Conservation (phyloP, 2,888 invertebrate species). For the Megastigmus dorsalis region DNA sequence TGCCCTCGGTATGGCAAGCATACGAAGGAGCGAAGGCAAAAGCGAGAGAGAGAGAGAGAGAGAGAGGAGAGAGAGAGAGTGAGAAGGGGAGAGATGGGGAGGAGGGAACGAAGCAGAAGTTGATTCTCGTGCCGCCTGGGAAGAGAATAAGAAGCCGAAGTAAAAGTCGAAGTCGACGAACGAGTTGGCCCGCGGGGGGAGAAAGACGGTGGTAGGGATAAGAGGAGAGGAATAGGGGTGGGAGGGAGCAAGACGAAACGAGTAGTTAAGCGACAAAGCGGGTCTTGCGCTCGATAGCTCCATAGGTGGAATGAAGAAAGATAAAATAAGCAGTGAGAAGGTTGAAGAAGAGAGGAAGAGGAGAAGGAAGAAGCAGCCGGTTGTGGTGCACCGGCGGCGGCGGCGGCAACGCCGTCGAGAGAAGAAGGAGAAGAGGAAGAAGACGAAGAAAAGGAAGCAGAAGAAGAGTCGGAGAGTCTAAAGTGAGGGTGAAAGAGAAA, state of each 20-base stretch:
- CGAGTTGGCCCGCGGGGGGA: conserved; percentile 17
- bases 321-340: no score
- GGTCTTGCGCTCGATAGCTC: neutral
- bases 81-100: no score
- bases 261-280: conserved; percentile 20
- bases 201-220: neutral
- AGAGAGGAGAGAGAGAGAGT: neutral
- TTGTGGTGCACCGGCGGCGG: no score
- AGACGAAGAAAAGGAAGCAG: neutral
- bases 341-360: no score
- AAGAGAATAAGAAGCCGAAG: conserved; percentile 40
- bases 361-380: no score
- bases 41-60: no score
- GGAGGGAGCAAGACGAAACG: neutral
- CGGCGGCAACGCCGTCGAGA: neutral
- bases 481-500: neutral
- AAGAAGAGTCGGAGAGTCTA: neutral
- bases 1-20: neutral
- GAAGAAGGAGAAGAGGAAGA: neutral
- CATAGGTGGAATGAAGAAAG: no score
- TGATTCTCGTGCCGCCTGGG: conserved; percentile 23
- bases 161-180: conserved; percentile 45
- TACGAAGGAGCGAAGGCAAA: no score
- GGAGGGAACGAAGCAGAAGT: conserved; percentile 15
- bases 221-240: neutral